Base-by-base conservation (phyloP, 2,888 invertebrate genomes). In the Ophonus ardosiacus region DNA sequence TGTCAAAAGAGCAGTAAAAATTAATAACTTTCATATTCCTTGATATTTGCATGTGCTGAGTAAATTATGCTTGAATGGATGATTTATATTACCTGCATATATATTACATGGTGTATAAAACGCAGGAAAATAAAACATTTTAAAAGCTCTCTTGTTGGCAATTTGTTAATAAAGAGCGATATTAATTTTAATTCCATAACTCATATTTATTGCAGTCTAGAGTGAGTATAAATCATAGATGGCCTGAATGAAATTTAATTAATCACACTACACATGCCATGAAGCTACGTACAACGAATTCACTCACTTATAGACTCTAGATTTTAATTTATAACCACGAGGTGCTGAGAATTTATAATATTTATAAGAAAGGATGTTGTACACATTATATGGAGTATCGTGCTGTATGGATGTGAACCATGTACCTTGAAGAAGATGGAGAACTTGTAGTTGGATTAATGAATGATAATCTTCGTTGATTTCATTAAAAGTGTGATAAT, bases 161-260 rank as follows among this genome's bases (percentile, higher is more conserved):
- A 68, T 68, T 68, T 68, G 68, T 68, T 68, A 31, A 68, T 68
- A 68, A 68, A 68, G 63, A 31, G 15, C 31, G 38, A 31, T 68
- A 68, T 68, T 68, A 68, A 68, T 68, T 68, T 68, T 68, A 68
- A 68, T 38, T 68, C 21, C 68, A 74, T 43, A 74, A 43, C 43
- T 68, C 68, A 74, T 21, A 74, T 74, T 74, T 74, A 74, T 74
- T 43, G 71, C 43, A 43, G 71, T 18, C 71, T 74, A 18, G 71
- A 43, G 68, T 74, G 71, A 7, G 43, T 7, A 74, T 74, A 43
- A 43, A 74, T 74, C 71, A 74, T 17, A 31, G 17, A 43, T 74
- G 71, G 17, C 43, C 18, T 43, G 40, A 74, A 74, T 74, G 43
- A 43, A 74, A 74, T 74, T 74, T 74, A 74, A 74, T 74, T 74